Evolutionary conservation across 1,140 invertebrate species (phyloP).

Genomic region (Euglossa dilemma): DNA sequence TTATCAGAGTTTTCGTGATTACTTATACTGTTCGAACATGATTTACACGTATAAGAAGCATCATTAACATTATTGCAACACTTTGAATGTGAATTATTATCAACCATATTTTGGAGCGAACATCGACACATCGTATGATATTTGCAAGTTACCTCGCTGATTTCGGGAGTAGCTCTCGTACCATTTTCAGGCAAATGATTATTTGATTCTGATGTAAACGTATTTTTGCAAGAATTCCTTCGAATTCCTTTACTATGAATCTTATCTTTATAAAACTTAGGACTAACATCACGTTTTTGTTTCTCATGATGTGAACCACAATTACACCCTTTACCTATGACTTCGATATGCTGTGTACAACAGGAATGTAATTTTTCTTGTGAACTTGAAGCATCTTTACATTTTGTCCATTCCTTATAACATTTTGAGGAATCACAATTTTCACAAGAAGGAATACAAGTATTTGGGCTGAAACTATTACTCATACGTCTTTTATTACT

Average conservation of each 20-base stretch:
- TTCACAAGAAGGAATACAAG: slow-evolving; percentile 26
- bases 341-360: slow-evolving; percentile 44
- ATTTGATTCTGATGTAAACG: slow-evolving; percentile 11
- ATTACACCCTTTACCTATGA: slow-evolving; percentile 41
- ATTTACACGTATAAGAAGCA: slow-evolving; percentile 46
- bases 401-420: slow-evolving; percentile 42
- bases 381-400: slow-evolving; percentile 30
- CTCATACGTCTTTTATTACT: neutral
- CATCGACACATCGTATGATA: slow-evolving; percentile 35
- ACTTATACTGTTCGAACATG: slow-evolving; percentile 24
- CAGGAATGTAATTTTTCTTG: slow-evolving; percentile 65
- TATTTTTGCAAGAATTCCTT: slow-evolving; percentile 25
- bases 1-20: slow-evolving; percentile 18
- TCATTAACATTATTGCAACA: slow-evolving; percentile 46
- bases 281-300: slow-evolving; percentile 39
- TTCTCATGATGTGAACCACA: slow-evolving; percentile 43
- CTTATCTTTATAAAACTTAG: slow-evolving; percentile 49
- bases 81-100: slow-evolving; percentile 52
- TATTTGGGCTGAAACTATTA: neutral
- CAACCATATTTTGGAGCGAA: slow-evolving; percentile 39
- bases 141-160: slow-evolving; percentile 26
- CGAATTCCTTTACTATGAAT: slow-evolving; percentile 17
- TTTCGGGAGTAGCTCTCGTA: neutral
- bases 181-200: slow-evolving; percentile 44
- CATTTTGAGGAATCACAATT: slow-evolving; percentile 36